Evolutionary conservation across 2,113 vertebrate genomes (phyloP), one percentile per base, ranked within the genome.

Genomic region (Phalacrocorax pelagicus): DNA sequence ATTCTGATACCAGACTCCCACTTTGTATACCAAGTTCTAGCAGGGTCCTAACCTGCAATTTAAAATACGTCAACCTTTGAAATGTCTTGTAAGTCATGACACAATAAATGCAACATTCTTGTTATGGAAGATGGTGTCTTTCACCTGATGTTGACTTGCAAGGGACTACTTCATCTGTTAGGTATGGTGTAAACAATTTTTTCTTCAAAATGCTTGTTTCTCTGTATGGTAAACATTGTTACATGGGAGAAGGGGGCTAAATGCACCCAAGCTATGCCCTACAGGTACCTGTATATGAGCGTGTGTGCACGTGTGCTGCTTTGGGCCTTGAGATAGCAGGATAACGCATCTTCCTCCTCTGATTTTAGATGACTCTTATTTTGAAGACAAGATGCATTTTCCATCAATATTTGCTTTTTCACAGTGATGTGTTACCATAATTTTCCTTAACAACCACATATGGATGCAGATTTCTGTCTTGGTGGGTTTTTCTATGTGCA

Each of bases 331-430:
- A 62, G 44, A 47, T 16, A 63, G 6, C 32, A 88, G 26, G 44
- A 57, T 71, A 90, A 66, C 63, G 10, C 6, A 12, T 69, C 12
- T 75, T 13, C 24, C 6, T 67, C 51, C 36, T 77, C 63, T 65
- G 40, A 55, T 84, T 93, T 82, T 78, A 66, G 51, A 26, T 77
- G 2, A 54, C 38, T 65, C 51, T 67, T 88, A 69, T 93, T 91
- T 90, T 93, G 61, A 92, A 92, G 66, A 38, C n/a, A 18, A 73
- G 38, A 69, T 72, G 30, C 13, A 7, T 86, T 93, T 92, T 69
- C 42, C 59, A 81, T 92, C 91, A 92, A 36, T 94, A 79, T 91
- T 91, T 94, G 80, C 79, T 92, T 94, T 92, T 67, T 88, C 47
- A 13, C 26, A 26, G 44, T 54, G 61, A 80, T 77, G 27, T 84